Conservation (phyloP, 2,797 vertebrate species). For the Nyctibius grandis region DNA sequence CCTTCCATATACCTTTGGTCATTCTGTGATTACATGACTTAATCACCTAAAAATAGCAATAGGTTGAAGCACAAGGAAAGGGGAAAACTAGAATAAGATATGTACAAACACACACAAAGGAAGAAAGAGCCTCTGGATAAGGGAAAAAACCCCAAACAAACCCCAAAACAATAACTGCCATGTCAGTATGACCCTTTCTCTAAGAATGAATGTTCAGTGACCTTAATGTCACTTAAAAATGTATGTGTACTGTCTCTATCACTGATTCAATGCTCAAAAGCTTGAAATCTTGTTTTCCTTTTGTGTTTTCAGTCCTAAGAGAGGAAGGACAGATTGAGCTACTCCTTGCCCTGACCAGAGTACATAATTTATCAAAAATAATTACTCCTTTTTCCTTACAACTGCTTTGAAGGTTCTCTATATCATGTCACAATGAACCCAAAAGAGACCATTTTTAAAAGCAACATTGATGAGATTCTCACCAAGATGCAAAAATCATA, state of each 20-base stretch:
- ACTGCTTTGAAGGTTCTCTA: background rate
- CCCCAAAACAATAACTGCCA: background rate
- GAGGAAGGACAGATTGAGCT: background rate
- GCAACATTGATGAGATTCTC: background rate
- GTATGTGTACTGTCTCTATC: background rate
- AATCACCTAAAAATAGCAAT: background rate
- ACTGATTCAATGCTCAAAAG: background rate
- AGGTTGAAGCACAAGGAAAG: background rate
- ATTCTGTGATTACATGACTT: fast-evolving
- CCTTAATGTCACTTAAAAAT: background rate
- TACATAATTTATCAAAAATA: background rate
- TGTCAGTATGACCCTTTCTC: background rate
- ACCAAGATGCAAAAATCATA: background rate
- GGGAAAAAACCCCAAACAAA: no score
- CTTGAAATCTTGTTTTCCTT: background rate
- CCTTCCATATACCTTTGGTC: background rate
- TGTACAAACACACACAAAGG: background rate
- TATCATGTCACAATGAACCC: background rate
- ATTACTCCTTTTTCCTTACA: background rate
- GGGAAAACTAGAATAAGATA: background rate
- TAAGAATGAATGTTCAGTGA: background rate
- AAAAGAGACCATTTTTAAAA: background rate
- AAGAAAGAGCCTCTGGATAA: background rate
- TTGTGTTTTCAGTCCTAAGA: background rate
- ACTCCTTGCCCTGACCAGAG: background rate